Base-by-base conservation (phyloP, 2,888 invertebrate species). In the Physocephala rufipes region DNA sequence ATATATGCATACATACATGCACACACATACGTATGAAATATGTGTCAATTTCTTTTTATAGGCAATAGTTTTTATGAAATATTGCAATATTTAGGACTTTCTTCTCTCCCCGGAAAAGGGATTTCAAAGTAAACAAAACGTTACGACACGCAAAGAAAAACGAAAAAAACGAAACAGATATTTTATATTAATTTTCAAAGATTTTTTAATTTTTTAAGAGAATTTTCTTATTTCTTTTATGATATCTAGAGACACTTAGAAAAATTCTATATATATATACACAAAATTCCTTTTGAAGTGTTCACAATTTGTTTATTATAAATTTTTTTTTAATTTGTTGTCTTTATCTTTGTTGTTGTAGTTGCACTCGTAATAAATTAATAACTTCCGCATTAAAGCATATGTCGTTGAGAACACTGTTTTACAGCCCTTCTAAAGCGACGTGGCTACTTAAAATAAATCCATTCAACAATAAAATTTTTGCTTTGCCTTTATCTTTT, bases 361-460 rank as follows among this genome's bases (percentile, higher is more conserved):
- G 43, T 30, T 61, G 68, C 68, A 68, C 68, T 68, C 36, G 49
- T 51, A 63, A 68, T 68, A 68, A 68, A 68, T 68, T 62, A 61
- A 68, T 49, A 62, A 51, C 68, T 68, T 68, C 68, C 68, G 68
- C 62, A 67, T 61, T 67, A 30, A 67, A 49, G 59, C 26, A 30
- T 49, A 36, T 51, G 13, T 4, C 36, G 36, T 36, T 36, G 36
- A 49, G 16, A 7, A 19, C 16, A 26, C 19, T n/a, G 16, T 19
- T 64, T 28, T 21, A 30, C 19, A 28, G 53, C 53, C 53, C 49
- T 58, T 58, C 58, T 21, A n/a, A n/a, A n/a, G n/a, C n/a, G 63
- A 21, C 47, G 53, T 53, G 65, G 51, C 30, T 19, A 30, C 62
- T 24, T 62, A n/a, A 62, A 62, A 26, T 9, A 26, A 24, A 28